phyloP scores from a whole-genome alignment of 1,140 invertebrate species.

The Heliothis subflexa region DNA sequence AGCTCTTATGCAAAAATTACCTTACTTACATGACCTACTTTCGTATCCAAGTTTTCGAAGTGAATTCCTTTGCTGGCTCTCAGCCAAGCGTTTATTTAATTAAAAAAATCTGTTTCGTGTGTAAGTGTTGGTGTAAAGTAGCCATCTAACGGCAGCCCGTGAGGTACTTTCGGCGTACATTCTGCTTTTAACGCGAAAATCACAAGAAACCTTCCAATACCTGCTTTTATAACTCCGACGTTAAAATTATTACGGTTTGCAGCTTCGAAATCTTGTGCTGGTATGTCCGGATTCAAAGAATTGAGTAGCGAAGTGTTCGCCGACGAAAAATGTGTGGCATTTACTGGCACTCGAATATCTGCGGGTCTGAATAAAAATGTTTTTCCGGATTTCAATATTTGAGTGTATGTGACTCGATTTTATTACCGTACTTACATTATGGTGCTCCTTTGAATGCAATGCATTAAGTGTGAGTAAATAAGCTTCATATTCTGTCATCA shows the following conservation, averaged over 20 bases:
- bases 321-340: constrained; percentile 20
- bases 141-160: constrained; percentile 6
- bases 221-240: not conserved
- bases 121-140: constrained; percentile 38
- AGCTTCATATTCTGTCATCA: no score
- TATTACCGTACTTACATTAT: not conserved
- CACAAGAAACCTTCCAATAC: not conserved
- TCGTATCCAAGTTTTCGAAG: constrained; percentile 38
- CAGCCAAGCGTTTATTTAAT: constrained; percentile 47
- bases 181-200: not conserved
- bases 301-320: constrained; percentile 23
- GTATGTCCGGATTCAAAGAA: constrained; percentile 24
- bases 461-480: not conserved
- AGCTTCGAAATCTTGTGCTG: constrained; percentile 5
- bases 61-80: constrained; percentile 37
- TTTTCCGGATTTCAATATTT: constrained; percentile 19
- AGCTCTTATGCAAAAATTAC: constrained; percentile 40
- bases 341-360: constrained; percentile 23
- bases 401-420: constrained; percentile 12
- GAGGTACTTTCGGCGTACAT: not conserved
- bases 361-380: not conserved
- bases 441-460: not conserved
- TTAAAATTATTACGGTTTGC: not conserved
- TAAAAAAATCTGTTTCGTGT: constrained; percentile 33
- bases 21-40: constrained; percentile 46